Base-by-base conservation (phyloP, 2,888 invertebrate genomes). In the Leptopilina syphax region DNA sequence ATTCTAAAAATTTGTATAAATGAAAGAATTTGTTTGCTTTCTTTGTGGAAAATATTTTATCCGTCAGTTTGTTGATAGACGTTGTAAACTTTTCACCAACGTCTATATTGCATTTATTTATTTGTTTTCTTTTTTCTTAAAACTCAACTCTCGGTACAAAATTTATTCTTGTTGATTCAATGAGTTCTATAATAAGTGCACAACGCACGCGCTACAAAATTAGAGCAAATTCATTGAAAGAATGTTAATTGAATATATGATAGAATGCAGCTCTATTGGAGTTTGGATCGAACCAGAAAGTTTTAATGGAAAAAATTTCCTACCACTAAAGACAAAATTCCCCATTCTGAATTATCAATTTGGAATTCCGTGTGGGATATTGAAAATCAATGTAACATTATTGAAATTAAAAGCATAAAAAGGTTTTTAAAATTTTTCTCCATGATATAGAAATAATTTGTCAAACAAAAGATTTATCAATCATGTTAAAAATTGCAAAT, bases 171-270 rank as follows among this genome's bases (percentile, higher is more conserved):
- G 68, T 27, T 5, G 50, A 70, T 70, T 70, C 27, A 54, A 54
- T 50, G 27, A 70, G 13, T 54, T 13, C 9, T 47, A 18, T 18
- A 18, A 50, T 68, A 68, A 68, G 47, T 68, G 50, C 24, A 50
- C 47, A 47, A 68, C 24, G 50, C 27, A 70, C 27, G 7, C 54
- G 70, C 70, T 70, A 70, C 54, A 0, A 70, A 70, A 70, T 70
- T 70, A 70, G 70, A 70, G 70, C 70, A 54, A 70, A 70, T 24
- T 70, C 54, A 54, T 70, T 70, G 70, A 27, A 70, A 27, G 70
- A 70, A 54, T 54, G 24, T 54, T 70, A 70, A 70, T 27, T 70
- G 27, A 70, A 70, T 70, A 54, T 54, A 50, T 24, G 70, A 70
- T 54, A 70, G 47, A 70, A 54, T 54, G 70, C 54, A 70, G 47